Conservation (phyloP, 2,797 vertebrate genomes). For the Hyperoplus lanceolatus region DNA sequence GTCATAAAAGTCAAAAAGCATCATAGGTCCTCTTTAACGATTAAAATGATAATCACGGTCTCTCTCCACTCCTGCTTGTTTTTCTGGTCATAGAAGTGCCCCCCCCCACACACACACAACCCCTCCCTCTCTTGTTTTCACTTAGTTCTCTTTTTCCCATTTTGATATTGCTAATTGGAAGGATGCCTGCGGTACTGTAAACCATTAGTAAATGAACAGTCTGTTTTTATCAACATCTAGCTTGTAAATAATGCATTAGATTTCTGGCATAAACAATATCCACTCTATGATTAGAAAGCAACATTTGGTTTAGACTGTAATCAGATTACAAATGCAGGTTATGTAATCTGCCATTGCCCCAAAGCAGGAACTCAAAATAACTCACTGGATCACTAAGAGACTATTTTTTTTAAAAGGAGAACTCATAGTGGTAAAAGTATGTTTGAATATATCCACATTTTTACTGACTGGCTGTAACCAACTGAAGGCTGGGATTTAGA, state of each 20-base stretch:
- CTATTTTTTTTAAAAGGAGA: neutral
- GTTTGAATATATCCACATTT: conserved; percentile 20
- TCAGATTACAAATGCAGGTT: conserved; percentile 72
- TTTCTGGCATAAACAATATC: conserved; percentile 90
- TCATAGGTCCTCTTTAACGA: no score
- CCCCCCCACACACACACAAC: conserved; percentile 11
- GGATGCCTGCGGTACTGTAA: conserved; percentile 92
- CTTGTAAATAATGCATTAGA: conserved; percentile 99
- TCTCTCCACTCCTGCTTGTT: neutral
- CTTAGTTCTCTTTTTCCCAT: conserved; percentile 81
- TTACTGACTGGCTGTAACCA: conserved; percentile 32
- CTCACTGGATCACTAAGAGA: conserved; percentile 5
- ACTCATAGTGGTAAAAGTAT: conserved; percentile 3
- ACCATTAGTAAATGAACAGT: conserved; percentile 99
- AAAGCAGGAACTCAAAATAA: conserved; percentile 31
- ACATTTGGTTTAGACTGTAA: conserved; percentile 65
- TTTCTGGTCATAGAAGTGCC: conserved; percentile 15
- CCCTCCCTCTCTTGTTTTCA: conserved; percentile 52
- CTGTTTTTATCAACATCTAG: conserved; percentile 97
- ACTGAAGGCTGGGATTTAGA: conserved; percentile 79
- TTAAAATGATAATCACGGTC: neutral
- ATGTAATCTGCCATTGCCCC: conserved; percentile 55
- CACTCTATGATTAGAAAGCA: conserved; percentile 79
- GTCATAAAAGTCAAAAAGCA: no score
- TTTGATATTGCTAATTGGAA: conserved; percentile 93